phyloP scores from a whole-genome alignment of 2,888 invertebrate species.

The Xestia ashworthii region DNA sequence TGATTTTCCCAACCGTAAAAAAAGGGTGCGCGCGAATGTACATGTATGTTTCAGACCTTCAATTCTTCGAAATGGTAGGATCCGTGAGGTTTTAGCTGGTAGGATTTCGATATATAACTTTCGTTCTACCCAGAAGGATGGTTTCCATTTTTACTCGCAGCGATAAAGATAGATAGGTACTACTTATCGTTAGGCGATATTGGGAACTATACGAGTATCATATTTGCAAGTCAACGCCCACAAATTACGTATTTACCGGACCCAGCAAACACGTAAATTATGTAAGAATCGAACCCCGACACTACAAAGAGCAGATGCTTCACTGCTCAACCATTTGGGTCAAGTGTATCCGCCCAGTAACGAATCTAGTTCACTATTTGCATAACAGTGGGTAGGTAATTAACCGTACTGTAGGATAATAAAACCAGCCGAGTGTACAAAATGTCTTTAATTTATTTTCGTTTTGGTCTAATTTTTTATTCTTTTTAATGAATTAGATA shows the following conservation, averaged over 20 bases:
- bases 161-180: too few species aligned
- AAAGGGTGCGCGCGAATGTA: background rate
- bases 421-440: slow-evolving; percentile 29
- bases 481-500: slow-evolving; percentile 13
- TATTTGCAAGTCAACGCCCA: slow-evolving; percentile 1
- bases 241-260: slow-evolving; percentile 23
- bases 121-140: background rate
- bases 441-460: slow-evolving; percentile 23
- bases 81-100: background rate
- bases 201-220: background rate
- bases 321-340: slow-evolving; percentile 31
- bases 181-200: background rate
- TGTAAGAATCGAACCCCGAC: slow-evolving; percentile 35
- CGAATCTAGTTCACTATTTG: slow-evolving; percentile 47
- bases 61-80: background rate
- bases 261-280: slow-evolving; percentile 33
- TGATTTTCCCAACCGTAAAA: too few species aligned
- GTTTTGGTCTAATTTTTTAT: slow-evolving; percentile 12
- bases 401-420: slow-evolving; percentile 33
- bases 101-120: background rate
- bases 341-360: slow-evolving; percentile 40
- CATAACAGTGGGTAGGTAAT: slow-evolving; percentile 47
- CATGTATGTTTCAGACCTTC: background rate
- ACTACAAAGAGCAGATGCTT: slow-evolving; percentile 38
- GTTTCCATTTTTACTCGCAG: too few species aligned